Base-by-base conservation (phyloP, 2,888 invertebrate genomes). In the Xylocampa areola region DNA sequence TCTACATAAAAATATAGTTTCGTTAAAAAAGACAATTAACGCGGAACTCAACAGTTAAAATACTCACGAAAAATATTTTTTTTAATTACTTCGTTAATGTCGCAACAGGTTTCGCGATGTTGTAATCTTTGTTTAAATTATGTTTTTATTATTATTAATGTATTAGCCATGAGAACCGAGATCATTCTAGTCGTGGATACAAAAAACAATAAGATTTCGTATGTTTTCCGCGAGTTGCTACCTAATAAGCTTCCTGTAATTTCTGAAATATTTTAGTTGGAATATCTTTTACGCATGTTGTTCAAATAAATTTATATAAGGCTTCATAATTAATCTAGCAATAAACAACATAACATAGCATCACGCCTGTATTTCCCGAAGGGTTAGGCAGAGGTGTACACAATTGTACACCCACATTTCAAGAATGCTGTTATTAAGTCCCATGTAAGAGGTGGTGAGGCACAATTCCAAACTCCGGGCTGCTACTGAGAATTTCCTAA, bases 11-110 rank as follows among this genome's bases (percentile, higher is more conserved):
- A 5, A 13, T 33, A 36, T 35, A 5, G 29, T 16, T 14, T 7
- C 13, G 7, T 39, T 29, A 66, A 73, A 68, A 55, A 55, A 51
- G 3, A 21, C 43, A 66, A 69, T 74, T 54, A 72, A 50, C 53
- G 49, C 51, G 54, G 48, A 57, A 57, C 52, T 58, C 16, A 30
- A 29, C 45, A 27, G 33, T 13, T 17, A 40, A 35, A 57, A 44
- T 59, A 44, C 36, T 54, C 51, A 57, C 45, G 44, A 44, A 41
- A 43, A 41, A 57, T 54, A 61, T 57, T 35, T 52, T 54, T 57
- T 8, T 45, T 36, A 27, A 39, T 57, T 49, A 58, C 40, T 47
- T 13, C 17, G 39, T n/a, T 58, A 32, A 58, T 48, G 32, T 44
- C 11, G 30, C 25, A 51, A 66, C 62, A 49, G 47, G 62, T 73